These are phyloP conservation scores for Drosophila mojavensis DNA, from an alignment of 1,140 invertebrate genomes.

Conservation along the genomic window DNA sequence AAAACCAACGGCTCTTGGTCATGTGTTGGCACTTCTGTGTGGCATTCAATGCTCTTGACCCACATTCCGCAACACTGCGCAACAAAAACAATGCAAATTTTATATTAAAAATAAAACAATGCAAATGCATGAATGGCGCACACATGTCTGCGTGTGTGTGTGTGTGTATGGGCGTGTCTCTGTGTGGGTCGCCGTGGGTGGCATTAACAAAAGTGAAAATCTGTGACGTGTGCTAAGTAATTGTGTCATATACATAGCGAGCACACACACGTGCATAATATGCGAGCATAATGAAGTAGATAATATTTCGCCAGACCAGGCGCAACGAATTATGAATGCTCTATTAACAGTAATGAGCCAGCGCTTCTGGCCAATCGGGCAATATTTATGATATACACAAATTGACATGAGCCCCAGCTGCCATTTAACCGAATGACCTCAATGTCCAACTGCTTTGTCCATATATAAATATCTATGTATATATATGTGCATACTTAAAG, in stretches of 20 bases:
- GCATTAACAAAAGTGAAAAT: slow-evolving; percentile 71
- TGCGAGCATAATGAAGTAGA: slow-evolving; percentile 33
- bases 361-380: neutral
- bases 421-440: neutral
- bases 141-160: slow-evolving; percentile 17
- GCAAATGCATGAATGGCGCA: slow-evolving; percentile 35
- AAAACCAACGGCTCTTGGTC: slow-evolving; percentile 24
- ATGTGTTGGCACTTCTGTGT: slow-evolving; percentile 48
- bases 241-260: slow-evolving; percentile 64
- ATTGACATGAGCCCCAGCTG: slow-evolving; percentile 5
- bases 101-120: slow-evolving; percentile 73
- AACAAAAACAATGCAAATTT: slow-evolving; percentile 68
- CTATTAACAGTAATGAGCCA: neutral
- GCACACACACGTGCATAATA: slow-evolving; percentile 58
- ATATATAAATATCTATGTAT: neutral
- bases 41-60: slow-evolving; percentile 66
- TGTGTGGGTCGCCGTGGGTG: slow-evolving; percentile 33
- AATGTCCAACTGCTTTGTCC: neutral
- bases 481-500: slow-evolving; percentile 18
- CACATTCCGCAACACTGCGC: slow-evolving; percentile 47
- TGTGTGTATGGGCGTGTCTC: neutral
- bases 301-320: neutral
- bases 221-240: slow-evolving; percentile 73
- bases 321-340: slow-evolving; percentile 14
- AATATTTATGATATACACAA: neutral